Base-by-base conservation (phyloP, 2,797 vertebrate genomes). In the Coilia nasus region DNA sequence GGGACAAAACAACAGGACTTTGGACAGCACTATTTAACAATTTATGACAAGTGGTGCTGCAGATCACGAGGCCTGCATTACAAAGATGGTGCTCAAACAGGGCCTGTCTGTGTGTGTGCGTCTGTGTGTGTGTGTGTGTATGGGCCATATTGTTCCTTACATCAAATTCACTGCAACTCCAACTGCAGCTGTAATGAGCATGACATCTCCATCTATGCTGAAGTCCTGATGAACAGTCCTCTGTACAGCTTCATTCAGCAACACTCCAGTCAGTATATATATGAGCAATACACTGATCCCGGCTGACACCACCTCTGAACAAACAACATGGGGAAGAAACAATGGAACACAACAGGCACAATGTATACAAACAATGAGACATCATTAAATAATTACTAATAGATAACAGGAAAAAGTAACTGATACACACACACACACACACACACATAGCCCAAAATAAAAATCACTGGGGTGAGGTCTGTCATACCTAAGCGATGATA, bases 161-260 rank as follows among this genome's bases (percentile, higher is more conserved):
- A 99, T 93, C 84, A 99, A 89, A 88, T 99, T 99, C 88, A 99
- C 96, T 2, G 98, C 98, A 82, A 99, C 98, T 1, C 98, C 98
- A 21, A 99, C 95, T 0, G 97, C 98, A 67, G 98, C 98, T 0
- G 98, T 99, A 90, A 99, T 99, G 87, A 99, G 96, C 98, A 99
- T 99, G 88, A 97, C 94, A 28, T 99, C 97, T n/a, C 98, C 98
- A 12, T 99, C 95, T 87, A 99, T 99, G 89, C 94, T 93, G 88
- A 99, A 99, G 91, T 99, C 97, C 91, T 97, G 97, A 86, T 96
- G 95, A 75, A 99, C 88, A 0, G 98, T 99, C 91, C 98, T 97
- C 93, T 99, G 97, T 87, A 98, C 94, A 1, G 98, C 98, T 94
- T 99, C 98, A 71, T 97, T 97, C 46, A 99, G 91, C 86, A 99